Conservation (phyloP, 2,888 invertebrate genomes). For the Mimas tiliae region DNA sequence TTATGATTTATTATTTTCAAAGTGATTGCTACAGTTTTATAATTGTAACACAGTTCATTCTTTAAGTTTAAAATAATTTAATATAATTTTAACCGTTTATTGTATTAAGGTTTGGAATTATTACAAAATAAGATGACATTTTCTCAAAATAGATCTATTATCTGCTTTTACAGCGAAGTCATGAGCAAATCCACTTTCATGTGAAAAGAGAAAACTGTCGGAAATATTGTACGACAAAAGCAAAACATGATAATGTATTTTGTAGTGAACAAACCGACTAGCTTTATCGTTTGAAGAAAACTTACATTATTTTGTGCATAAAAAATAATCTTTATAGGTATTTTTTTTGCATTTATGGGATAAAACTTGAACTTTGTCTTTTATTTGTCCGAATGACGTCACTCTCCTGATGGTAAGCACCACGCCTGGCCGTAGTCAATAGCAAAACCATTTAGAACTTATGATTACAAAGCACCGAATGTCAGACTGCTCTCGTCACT, state of each 20-base stretch:
- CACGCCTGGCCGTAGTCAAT: no score
- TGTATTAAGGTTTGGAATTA: neutral
- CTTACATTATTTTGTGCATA: neutral
- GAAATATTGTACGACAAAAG: slow-evolving; percentile 16
- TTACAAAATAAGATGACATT: neutral
- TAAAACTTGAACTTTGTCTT: neutral
- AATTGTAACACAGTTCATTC: no score
- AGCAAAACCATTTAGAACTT: no score
- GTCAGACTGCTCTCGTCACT: no score
- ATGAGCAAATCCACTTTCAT: slow-evolving; percentile 2
- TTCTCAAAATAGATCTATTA: neutral
- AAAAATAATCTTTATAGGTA: neutral
- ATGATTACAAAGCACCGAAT: no score
- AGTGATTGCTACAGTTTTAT: no score
- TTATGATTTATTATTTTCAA: no score
- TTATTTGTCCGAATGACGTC: neutral
- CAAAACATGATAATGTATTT: slow-evolving; percentile 10
- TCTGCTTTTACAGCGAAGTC: neutral
- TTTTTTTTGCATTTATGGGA: neutral
- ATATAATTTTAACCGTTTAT: neutral
- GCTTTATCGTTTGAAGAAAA: neutral
- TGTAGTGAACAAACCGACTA: neutral
- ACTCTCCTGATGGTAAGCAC: no score
- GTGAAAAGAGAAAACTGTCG: neutral
- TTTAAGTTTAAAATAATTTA: no score